These are phyloP conservation scores for Radopholus similis DNA, from an alignment of 1,140 invertebrate species.

Conservation along the genomic window DNA sequence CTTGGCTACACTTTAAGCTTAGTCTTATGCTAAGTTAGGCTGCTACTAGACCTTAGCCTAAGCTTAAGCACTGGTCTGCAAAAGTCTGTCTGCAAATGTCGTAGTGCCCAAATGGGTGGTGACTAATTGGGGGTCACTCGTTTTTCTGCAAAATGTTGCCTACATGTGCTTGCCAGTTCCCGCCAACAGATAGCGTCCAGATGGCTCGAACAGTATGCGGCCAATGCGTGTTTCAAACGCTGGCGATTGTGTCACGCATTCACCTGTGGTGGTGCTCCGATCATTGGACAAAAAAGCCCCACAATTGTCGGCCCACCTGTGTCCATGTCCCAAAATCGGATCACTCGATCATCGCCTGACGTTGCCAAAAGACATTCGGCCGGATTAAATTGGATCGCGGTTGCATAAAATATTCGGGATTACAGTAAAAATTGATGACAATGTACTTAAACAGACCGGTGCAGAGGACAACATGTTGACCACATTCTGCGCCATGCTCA, in stretches of 20 bases:
- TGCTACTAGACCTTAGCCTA: too few relatives aligned
- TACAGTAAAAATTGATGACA: neutral
- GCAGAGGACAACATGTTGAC: conserved; percentile 25
- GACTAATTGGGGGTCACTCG: too few relatives aligned
- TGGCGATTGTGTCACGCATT: conserved; percentile 35
- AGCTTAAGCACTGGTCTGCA: too few relatives aligned
- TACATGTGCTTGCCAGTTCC: conserved; percentile 15
- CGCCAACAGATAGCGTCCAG: conserved; percentile 25
- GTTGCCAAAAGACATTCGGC: conserved; percentile 32
- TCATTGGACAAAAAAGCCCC: neutral
- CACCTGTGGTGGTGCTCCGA: too few relatives aligned
- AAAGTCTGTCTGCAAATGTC: too few relatives aligned
- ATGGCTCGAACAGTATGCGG: conserved; percentile 22
- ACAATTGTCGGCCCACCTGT: conserved; percentile 6
- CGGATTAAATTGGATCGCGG: conserved; percentile 28
- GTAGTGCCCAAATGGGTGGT: too few relatives aligned
- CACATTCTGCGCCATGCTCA: conserved; percentile 23
- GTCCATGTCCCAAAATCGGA: conserved; percentile 40
- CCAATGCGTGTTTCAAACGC: conserved; percentile 19
- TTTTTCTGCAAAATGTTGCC: too few relatives aligned
- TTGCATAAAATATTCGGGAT: conserved; percentile 17
- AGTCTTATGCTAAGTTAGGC: too few relatives aligned
- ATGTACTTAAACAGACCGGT: conserved; percentile 8
- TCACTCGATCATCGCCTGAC: conserved; percentile 25
- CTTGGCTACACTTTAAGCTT: too few relatives aligned